Conservation (phyloP, 2,797 vertebrate species). For the Acipenser oxyrinchus region DNA sequence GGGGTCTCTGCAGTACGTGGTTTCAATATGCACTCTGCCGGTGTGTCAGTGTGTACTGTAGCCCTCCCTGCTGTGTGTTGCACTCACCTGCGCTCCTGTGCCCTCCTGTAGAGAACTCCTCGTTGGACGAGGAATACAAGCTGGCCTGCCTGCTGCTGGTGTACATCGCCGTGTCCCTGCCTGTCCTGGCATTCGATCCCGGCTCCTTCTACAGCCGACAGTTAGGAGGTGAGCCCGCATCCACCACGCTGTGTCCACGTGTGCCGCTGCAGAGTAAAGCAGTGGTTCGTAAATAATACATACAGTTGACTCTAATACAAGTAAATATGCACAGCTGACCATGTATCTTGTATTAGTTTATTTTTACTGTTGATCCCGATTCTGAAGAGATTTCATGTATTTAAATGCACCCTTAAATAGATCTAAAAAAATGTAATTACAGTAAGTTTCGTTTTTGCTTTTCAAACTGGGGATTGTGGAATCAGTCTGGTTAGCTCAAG, state of each 20-base stretch:
- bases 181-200: conserved; percentile 65
- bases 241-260: not conserved
- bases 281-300: no score
- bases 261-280: no score
- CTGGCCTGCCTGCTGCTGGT: conserved; percentile 79
- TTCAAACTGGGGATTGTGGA: no score
- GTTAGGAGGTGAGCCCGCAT: conserved; percentile 66
- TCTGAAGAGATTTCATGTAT: no score
- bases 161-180: conserved; percentile 79
- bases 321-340: no score
- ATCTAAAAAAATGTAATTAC: no score
- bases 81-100: not conserved
- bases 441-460: no score
- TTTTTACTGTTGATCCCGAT: no score
- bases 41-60: not conserved
- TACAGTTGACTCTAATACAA: no score
- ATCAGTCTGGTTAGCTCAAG: no score
- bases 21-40: not conserved
- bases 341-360: no score
- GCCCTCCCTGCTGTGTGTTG: not conserved
- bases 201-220: conserved; percentile 70
- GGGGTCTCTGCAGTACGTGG: not conserved
- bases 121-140: conserved; percentile 83
- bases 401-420: no score
- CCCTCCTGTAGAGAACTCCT: conserved; percentile 59